phyloP scores from a whole-genome alignment of 2,797 vertebrate genomes.

The Austrolebias charrua region DNA sequence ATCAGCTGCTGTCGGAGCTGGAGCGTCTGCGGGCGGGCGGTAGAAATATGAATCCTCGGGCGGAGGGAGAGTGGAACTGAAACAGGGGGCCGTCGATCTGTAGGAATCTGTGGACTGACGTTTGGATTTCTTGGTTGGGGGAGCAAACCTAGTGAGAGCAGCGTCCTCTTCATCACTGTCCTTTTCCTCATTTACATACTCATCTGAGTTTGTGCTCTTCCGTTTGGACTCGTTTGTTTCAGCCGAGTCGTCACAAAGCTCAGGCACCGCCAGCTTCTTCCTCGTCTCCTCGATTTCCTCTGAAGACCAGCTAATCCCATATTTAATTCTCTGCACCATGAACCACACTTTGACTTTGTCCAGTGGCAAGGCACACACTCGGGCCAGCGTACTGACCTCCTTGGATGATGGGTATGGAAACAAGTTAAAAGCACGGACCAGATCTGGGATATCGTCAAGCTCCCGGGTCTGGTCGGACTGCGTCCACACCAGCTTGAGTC shows the following conservation, averaged over 20 bases:
- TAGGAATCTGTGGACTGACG: slow-evolving; percentile 71
- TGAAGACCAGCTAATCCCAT: slow-evolving; percentile 91
- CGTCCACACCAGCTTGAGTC: slow-evolving; percentile 90
- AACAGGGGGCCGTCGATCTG: slow-evolving; percentile 66
- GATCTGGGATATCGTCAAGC: slow-evolving; percentile 84
- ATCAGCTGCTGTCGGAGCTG: slow-evolving; percentile 54
- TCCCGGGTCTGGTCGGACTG: slow-evolving; percentile 89
- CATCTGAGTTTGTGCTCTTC: slow-evolving; percentile 49
- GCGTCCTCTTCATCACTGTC: slow-evolving; percentile 45
- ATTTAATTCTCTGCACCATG: slow-evolving; percentile 92
- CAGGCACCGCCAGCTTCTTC: slow-evolving; percentile 72
- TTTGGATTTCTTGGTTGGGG: slow-evolving; percentile 59
- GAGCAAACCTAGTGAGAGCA: slow-evolving; percentile 38
- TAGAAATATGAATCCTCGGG: slow-evolving; percentile 85
- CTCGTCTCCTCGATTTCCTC: slow-evolving; percentile 91
- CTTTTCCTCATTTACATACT: slow-evolving; percentile 55
- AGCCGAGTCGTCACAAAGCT: slow-evolving; percentile 44
- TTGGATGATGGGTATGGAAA: slow-evolving; percentile 90
- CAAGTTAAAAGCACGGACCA: slow-evolving; percentile 89
- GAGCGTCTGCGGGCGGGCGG: slow-evolving; percentile 74
- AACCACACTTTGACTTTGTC: slow-evolving; percentile 94
- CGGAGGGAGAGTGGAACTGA: slow-evolving; percentile 74
- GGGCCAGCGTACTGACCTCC: slow-evolving; percentile 84
- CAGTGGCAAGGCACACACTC: slow-evolving; percentile 83
- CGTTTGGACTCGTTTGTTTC: slow-evolving; percentile 49